These are phyloP conservation scores for Pogonognathellus flavescens DNA, from an alignment of 1,140 invertebrate species.

Conservation along the genomic window DNA sequence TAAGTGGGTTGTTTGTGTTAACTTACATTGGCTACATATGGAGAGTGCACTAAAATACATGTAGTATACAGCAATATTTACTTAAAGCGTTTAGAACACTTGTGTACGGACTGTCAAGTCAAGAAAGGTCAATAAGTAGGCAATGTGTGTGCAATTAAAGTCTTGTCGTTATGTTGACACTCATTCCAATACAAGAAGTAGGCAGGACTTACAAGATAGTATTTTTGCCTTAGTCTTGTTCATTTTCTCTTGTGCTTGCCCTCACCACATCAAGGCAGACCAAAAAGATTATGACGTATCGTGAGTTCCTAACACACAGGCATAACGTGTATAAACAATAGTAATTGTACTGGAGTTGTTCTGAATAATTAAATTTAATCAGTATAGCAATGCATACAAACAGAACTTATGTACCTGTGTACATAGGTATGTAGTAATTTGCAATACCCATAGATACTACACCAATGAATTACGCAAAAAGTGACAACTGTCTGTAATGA, in stretches of 20 bases:
- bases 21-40: too few species aligned
- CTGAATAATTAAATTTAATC: too few species aligned
- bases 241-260: background rate
- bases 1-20: too few species aligned
- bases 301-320: background rate
- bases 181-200: conserved; percentile 50
- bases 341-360: too few species aligned
- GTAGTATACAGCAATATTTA: background rate
- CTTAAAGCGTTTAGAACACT: conserved; percentile 14
- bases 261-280: background rate
- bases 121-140: conserved; percentile 23
- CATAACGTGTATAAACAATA: too few species aligned
- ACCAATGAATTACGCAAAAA: too few species aligned
- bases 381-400: too few species aligned
- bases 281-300: conserved; percentile 7
- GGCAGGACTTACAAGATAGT: conserved; percentile 16
- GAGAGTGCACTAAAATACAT: too few species aligned
- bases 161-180: conserved; percentile 33
- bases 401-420: too few species aligned
- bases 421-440: too few species aligned
- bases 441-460: too few species aligned
- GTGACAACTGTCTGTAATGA: too few species aligned
- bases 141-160: conserved; percentile 35
- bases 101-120: conserved; percentile 2
- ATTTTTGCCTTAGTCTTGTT: conserved; percentile 44